Evolutionary conservation across 2,888 invertebrate species (phyloP).

Genomic region (Selenia dentaria): DNA sequence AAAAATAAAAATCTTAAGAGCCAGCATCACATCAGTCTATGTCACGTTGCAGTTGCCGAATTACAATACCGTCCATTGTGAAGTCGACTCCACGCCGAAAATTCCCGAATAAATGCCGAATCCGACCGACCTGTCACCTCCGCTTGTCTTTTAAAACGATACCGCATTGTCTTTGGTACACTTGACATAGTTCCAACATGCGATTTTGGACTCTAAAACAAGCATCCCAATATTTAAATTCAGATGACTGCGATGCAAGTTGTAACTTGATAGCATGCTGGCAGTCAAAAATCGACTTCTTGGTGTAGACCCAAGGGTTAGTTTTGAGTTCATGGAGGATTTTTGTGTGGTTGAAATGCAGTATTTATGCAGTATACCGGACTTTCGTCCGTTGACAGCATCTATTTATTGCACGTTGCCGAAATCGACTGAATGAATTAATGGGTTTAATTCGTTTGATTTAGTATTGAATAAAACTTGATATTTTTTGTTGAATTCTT

Average conservation of each 20-base stretch:
- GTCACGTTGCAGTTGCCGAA: slow-evolving; percentile 55
- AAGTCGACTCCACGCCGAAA: slow-evolving; percentile 59
- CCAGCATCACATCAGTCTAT: slow-evolving; percentile 61
- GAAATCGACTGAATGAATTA: slow-evolving; percentile 68
- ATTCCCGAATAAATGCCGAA: slow-evolving; percentile 75
- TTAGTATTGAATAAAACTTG: slow-evolving; percentile 23
- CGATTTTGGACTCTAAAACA: slow-evolving; percentile 11
- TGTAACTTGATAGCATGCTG: slow-evolving; percentile 3
- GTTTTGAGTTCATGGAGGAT: slow-evolving; percentile 27
- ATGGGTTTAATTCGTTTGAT: slow-evolving; percentile 45
- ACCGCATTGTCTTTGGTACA: slow-evolving; percentile 65
- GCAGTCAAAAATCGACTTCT: slow-evolving; percentile 35
- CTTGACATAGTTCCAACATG: slow-evolving; percentile 6
- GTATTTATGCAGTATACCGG: slow-evolving; percentile 68
- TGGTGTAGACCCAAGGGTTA: slow-evolving; percentile 6
- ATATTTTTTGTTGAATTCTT: slow-evolving; percentile 20
- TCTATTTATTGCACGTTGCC: slow-evolving; percentile 72
- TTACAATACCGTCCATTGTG: slow-evolving; percentile 65
- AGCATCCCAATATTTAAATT: slow-evolving; percentile 1
- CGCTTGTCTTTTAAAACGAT: slow-evolving; percentile 74
- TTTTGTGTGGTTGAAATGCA: slow-evolving; percentile 31
- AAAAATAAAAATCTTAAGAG: slow-evolving; percentile 34
- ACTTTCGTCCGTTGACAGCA: slow-evolving; percentile 64
- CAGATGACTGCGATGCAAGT: neutral
- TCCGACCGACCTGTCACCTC: slow-evolving; percentile 68